phyloP scores from a whole-genome alignment of 2,888 invertebrate species.

The Meloe dianella region DNA sequence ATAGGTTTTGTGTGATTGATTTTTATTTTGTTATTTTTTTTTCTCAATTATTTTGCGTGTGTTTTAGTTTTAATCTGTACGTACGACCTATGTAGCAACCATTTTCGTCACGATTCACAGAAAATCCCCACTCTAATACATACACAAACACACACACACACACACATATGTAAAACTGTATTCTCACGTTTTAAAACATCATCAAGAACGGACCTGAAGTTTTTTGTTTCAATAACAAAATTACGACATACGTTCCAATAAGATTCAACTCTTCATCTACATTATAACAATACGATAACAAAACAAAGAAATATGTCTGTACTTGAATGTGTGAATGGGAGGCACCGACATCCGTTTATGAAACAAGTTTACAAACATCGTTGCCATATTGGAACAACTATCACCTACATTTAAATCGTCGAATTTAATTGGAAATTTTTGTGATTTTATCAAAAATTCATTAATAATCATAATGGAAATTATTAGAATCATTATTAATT shows the following conservation, averaged over 20 bases:
- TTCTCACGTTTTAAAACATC: constrained; percentile 70
- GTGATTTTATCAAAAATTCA: background rate
- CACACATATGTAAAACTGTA: constrained; percentile 64
- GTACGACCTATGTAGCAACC: constrained; percentile 64
- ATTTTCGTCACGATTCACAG: constrained; percentile 62
- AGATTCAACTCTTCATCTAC: constrained; percentile 24
- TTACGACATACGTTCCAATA: constrained; percentile 34
- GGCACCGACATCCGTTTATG: constrained; percentile 74
- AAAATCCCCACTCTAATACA: constrained; percentile 58
- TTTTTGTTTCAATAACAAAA: constrained; percentile 31
- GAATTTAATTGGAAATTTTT: background rate
- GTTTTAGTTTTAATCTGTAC: constrained; percentile 50
- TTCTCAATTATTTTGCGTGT: too few relatives aligned
- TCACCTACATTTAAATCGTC: constrained; percentile 41
- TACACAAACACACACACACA: background rate
- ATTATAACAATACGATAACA: constrained; percentile 36
- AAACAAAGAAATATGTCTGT: constrained; percentile 55
- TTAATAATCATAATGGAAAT: background rate
- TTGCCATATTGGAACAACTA: constrained; percentile 59
- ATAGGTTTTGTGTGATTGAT: too few relatives aligned
- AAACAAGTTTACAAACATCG: constrained; percentile 71
- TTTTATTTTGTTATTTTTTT: background rate
- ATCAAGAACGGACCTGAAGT: constrained; percentile 66
- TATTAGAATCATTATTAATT: background rate
- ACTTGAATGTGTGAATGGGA: constrained; percentile 53